Evolutionary conservation across 2,888 invertebrate genomes (phyloP).

Genomic region (Ctena decussata): DNA sequence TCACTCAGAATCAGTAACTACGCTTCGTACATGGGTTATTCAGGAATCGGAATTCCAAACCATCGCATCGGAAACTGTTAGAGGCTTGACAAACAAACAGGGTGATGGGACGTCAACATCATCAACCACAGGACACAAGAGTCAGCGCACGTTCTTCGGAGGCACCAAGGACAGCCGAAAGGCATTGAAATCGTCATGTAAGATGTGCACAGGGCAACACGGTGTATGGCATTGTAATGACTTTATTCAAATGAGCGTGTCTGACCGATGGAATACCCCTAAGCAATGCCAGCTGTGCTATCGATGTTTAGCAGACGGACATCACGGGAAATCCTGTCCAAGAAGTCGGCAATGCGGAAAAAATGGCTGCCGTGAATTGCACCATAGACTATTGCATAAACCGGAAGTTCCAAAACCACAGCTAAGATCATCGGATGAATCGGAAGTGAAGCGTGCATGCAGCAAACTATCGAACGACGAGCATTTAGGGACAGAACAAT

Average conservation of each 20-base stretch:
- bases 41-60: constrained; percentile 22
- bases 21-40: constrained; percentile 11
- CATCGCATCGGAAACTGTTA: constrained; percentile 29
- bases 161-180: not conserved
- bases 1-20: constrained; percentile 11
- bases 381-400: constrained; percentile 23
- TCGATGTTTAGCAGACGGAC: constrained; percentile 26
- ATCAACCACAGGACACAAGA: not conserved
- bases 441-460: not conserved
- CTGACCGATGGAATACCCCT: constrained; percentile 32
- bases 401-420: not conserved
- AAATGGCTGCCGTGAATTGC: constrained; percentile 28
- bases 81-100: constrained; percentile 4
- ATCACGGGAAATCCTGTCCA: constrained; percentile 20
- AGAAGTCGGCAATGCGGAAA: constrained; percentile 6
- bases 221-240: constrained; percentile 24
- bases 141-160: constrained; percentile 6
- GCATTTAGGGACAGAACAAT: not conserved
- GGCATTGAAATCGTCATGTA: constrained; percentile 7
- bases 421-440: not conserved
- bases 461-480: not conserved
- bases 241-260: not conserved
- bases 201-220: constrained; percentile 16
- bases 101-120: not conserved
- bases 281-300: constrained; percentile 31